These are phyloP conservation scores for Catocala sponsa DNA, from an alignment of 2,888 invertebrate species.

Conservation along the genomic window DNA sequence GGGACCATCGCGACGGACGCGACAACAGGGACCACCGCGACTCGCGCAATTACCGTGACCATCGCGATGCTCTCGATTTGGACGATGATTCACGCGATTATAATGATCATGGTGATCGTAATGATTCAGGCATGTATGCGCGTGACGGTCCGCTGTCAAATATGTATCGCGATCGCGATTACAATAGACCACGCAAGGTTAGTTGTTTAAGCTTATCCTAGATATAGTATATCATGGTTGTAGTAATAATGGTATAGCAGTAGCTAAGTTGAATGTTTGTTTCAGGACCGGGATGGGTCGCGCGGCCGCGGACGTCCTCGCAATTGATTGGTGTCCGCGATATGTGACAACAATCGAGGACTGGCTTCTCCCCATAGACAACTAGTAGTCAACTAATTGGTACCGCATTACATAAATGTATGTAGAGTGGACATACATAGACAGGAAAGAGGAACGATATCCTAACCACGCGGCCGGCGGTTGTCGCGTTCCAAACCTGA, in stretches of 20 bases:
- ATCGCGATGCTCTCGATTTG: slow-evolving; percentile 59
- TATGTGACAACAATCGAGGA: slow-evolving; percentile 76
- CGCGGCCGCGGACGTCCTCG: slow-evolving; percentile 84
- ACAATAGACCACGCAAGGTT: slow-evolving; percentile 79
- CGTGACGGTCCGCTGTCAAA: slow-evolving; percentile 58
- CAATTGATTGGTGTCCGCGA: slow-evolving; percentile 71
- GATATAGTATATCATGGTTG: not conserved
- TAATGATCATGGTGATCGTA: slow-evolving; percentile 64
- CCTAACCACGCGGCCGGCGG: slow-evolving; percentile 65
- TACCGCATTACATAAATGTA: slow-evolving; percentile 76
- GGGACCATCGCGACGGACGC: slow-evolving; percentile 61
- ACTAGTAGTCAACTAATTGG: slow-evolving; percentile 84
- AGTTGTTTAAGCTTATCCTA: slow-evolving; percentile 27
- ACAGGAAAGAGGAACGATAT: slow-evolving; percentile 64
- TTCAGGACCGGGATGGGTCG: slow-evolving; percentile 83
- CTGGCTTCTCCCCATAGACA: slow-evolving; percentile 87
- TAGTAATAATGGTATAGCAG: not conserved
- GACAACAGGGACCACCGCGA: slow-evolving; percentile 60
- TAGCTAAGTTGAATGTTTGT: slow-evolving; percentile 40
- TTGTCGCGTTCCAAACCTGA: slow-evolving; percentile 77
- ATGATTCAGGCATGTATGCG: slow-evolving; percentile 49
- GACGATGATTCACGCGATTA: slow-evolving; percentile 60
- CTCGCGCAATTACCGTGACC: slow-evolving; percentile 57
- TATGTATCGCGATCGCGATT: slow-evolving; percentile 79
- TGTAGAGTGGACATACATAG: slow-evolving; percentile 64